These are phyloP conservation scores for Philypnodon macrostomus DNA, from an alignment of 2,797 vertebrate genomes.

Conservation along the genomic window DNA sequence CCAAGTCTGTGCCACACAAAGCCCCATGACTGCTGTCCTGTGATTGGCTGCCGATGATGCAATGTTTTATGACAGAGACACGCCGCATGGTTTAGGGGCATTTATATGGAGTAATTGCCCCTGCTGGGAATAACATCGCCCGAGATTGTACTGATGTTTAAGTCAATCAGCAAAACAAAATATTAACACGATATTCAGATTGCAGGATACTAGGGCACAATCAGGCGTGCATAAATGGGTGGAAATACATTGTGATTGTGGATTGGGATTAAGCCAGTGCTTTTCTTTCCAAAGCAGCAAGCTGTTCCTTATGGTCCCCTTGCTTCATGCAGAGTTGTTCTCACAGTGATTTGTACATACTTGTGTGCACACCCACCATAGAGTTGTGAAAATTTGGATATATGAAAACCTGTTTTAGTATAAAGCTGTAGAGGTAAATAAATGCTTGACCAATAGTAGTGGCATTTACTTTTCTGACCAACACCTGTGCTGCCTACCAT, in stretches of 20 bases:
- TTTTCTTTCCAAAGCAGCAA: constrained; percentile 27
- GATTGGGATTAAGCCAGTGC: constrained; percentile 30
- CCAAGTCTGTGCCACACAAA: constrained; percentile 61
- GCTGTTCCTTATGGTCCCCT: constrained; percentile 34
- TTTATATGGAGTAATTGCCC: constrained; percentile 66
- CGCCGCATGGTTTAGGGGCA: constrained; percentile 61
- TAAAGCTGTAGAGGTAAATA: too few relatives aligned
- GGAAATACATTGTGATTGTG: constrained; percentile 18
- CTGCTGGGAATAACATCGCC: constrained; percentile 50
- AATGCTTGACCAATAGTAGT: too few relatives aligned
- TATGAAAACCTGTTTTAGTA: neutral
- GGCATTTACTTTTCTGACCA: too few relatives aligned
- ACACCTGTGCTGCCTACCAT: too few relatives aligned
- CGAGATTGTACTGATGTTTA: constrained; percentile 28
- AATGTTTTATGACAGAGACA: constrained; percentile 63
- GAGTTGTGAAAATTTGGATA: constrained; percentile 17
- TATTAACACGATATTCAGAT: constrained; percentile 33
- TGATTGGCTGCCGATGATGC: constrained; percentile 79
- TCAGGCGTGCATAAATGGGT: constrained; percentile 11
- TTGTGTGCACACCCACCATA: constrained; percentile 18
- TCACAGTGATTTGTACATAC: constrained; percentile 26
- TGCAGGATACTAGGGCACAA: constrained; percentile 15
- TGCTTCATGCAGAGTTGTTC: constrained; percentile 31
- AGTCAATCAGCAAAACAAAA: constrained; percentile 46
- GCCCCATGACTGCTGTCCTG: constrained; percentile 48